Conservation (phyloP, 2,797 vertebrate species). For the Crenichthys baileyi region DNA sequence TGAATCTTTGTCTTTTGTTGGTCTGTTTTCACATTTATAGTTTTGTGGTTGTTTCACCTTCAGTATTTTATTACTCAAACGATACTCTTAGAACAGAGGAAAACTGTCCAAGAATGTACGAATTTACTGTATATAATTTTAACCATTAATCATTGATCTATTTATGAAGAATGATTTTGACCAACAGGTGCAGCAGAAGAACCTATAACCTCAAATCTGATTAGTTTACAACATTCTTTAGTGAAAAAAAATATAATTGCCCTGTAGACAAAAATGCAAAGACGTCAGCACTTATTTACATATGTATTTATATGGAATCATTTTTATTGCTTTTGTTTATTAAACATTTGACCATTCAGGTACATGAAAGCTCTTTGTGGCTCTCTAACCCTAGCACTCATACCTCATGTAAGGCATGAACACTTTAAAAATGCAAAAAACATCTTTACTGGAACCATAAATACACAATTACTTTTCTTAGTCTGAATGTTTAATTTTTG, state of each 20-base stretch:
- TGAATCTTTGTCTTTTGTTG: neutral
- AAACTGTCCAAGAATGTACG: neutral
- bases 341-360: neutral
- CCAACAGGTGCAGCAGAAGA: neutral
- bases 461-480: neutral
- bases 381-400: too few relatives aligned
- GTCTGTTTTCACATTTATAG: neutral
- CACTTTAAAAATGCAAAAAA: neutral
- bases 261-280: neutral
- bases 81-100: neutral
- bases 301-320: neutral
- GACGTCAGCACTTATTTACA: neutral
- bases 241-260: neutral
- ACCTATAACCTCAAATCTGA: neutral
- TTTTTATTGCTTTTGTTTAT: neutral
- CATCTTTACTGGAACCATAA: neutral
- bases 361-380: neutral
- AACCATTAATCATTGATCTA: neutral
- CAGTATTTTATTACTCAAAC: neutral
- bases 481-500: neutral
- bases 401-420: neutral
- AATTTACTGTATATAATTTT: neutral
- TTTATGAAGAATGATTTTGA: neutral
- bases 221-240: neutral
- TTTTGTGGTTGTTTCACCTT: neutral